Conservation (phyloP, 2,888 invertebrate species). For the Caenorhabditis panamensis region DNA sequence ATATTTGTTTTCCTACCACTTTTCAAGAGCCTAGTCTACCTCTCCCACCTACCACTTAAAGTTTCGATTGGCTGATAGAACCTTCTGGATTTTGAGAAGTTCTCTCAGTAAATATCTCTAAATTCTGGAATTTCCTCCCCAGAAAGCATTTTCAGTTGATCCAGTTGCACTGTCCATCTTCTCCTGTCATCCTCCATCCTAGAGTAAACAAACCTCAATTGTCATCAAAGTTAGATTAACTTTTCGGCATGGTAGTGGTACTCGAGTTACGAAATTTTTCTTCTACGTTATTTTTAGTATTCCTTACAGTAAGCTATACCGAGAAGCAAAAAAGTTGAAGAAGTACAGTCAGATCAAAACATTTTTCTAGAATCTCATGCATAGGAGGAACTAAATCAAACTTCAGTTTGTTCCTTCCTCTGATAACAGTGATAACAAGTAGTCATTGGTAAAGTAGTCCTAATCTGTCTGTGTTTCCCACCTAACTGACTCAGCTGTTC, state of each 20-base stretch:
- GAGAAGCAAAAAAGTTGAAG: too few species aligned
- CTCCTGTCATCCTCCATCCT: background rate
- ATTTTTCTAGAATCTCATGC: background rate
- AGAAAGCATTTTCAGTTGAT: background rate
- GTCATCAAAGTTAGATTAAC: slow-evolving; percentile 4
- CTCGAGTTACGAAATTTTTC: slow-evolving; percentile 3
- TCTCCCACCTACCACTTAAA: background rate
- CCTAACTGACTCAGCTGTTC: slow-evolving; percentile 6
- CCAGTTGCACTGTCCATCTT: background rate
- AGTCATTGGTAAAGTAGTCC: background rate
- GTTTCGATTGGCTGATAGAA: background rate
- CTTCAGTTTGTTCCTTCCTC: background rate
- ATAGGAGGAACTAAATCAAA: background rate
- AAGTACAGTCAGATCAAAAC: too few species aligned
- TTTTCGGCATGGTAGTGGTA: background rate
- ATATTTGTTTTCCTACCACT: slow-evolving; percentile 12
- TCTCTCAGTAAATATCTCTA: background rate
- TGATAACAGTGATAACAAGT: background rate
- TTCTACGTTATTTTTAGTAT: background rate
- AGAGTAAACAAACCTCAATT: slow-evolving; percentile 3
- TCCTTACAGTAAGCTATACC: too few species aligned
- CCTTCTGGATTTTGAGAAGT: background rate
- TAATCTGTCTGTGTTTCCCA: background rate
- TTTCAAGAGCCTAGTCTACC: background rate
- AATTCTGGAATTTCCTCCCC: background rate